Evolutionary conservation across 2,113 vertebrate genomes (phyloP), one percentile per base, ranked within the genome.

Genomic region (Paradoxurus hermaphroditus): DNA sequence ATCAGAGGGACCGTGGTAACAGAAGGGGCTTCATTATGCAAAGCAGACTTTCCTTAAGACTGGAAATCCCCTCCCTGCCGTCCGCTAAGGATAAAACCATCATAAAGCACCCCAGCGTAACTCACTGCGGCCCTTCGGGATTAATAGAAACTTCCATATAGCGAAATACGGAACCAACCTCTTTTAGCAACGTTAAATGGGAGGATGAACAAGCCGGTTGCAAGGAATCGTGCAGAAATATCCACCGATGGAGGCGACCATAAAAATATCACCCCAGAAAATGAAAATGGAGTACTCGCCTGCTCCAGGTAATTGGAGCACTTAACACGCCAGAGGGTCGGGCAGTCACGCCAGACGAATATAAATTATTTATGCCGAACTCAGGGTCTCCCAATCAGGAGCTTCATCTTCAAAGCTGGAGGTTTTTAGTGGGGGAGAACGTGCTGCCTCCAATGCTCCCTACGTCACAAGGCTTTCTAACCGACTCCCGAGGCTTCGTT

Each of bases 201-300:
- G 77, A 46, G 65, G 93, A 81, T 89, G 59, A 97, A 59, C 19
- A 95, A 92, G 51, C 5, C 56, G 34, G 73, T 49, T 68, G 34
- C 84, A 86, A 77, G 91, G 62, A 95, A 78, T 94, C 86, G 96
- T 88, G 84, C 65, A 96, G 87, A 96, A 97, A 97, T 94, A 96
- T 70, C 79, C 79, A 94, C 65, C 96, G 63, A 95, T 89, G 94
- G 56, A 88, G 49, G 95, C 70, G 86, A 67, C 75, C 77, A 73
- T 94, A 94, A 95, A 96, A 81, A 91, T 41, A 82, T 70, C 70
- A 88, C n/a, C 36, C 46, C 34, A 65, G 65, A 92, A 97, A 97
- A 97, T 97, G 96, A 97, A 97, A 97, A 97, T 25, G 59, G 94
- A 97, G 75, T 53, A 88, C 94, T 97, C 96, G 65, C 95, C 95